Conservation (phyloP, 2,797 vertebrate species). For the Macrochelys suwanniensis region DNA sequence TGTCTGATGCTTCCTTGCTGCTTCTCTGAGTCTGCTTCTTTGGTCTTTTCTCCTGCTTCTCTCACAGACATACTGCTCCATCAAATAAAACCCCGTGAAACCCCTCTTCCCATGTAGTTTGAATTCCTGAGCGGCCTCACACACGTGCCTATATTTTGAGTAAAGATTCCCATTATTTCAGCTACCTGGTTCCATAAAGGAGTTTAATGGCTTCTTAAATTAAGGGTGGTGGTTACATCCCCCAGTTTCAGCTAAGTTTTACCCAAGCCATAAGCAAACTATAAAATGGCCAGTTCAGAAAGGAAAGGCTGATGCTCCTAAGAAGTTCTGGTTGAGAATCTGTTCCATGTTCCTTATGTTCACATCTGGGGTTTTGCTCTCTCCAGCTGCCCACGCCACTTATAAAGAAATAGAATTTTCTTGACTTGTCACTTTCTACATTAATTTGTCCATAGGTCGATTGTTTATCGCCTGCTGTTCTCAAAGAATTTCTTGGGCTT, state of each 20-base stretch:
- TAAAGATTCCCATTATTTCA: neutral
- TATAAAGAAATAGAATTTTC: neutral
- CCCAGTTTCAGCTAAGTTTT: neutral
- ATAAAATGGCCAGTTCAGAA: neutral
- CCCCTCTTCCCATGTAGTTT: neutral
- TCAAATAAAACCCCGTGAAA: neutral
- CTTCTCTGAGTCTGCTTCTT: neutral
- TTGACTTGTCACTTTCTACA: neutral
- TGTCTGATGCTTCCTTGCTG: neutral
- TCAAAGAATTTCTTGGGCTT: constrained; percentile 25
- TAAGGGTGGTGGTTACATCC: neutral
- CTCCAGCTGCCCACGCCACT: neutral
- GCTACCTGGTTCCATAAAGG: neutral
- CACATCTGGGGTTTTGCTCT: neutral
- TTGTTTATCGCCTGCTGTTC: constrained; percentile 55
- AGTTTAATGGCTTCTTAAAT: neutral
- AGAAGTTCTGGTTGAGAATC: neutral
- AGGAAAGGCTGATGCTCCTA: neutral
- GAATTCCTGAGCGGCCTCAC: neutral
- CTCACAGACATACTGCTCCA: neutral
- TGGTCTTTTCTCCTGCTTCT: neutral
- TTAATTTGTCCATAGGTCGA: neutral
- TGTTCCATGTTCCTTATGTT: neutral
- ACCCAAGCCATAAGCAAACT: neutral
- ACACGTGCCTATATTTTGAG: neutral